Percentiles rank a stretch among this genome's conserved stretches.
phyloP scores from a whole-genome alignment of 2,113 vertebrate species.

The Silurus meridionalis region DNA sequence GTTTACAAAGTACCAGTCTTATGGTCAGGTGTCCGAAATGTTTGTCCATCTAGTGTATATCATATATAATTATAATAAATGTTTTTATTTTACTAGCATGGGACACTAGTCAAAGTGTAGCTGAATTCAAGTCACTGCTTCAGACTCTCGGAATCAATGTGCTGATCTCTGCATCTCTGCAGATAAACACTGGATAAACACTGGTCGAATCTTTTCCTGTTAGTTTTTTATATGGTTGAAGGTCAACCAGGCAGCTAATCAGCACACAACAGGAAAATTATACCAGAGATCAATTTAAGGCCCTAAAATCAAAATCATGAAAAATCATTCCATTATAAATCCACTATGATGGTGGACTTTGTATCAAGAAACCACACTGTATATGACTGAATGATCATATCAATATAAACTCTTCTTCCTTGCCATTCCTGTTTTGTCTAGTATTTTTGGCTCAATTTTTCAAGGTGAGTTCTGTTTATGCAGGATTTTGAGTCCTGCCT shows the following conservation, averaged over 20 bases:
- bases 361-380: too few species aligned
- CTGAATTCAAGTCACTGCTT: not conserved
- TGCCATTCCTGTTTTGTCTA: not conserved
- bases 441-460: not conserved
- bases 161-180: constrained; percentile 17
- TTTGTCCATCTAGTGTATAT: too few species aligned
- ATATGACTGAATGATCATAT: too few species aligned
- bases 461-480: not conserved
- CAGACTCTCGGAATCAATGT: not conserved
- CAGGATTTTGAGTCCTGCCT: too few species aligned
- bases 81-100: not conserved
- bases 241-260: constrained; percentile 10
- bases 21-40: too few species aligned
- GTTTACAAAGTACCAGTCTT: too few species aligned
- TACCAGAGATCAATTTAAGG: not conserved
- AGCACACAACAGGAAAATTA: not conserved
- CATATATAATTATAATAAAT: not conserved
- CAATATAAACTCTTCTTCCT: not conserved
- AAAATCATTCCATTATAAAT: too few species aligned
- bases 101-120: not conserved
- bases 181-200: not conserved
- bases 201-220: too few species aligned
- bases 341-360: too few species aligned
- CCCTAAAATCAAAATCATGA: not conserved
- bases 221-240: constrained; percentile 28